phyloP scores from a whole-genome alignment of 2,113 vertebrate species.

The Myiozetetes cayanensis region DNA sequence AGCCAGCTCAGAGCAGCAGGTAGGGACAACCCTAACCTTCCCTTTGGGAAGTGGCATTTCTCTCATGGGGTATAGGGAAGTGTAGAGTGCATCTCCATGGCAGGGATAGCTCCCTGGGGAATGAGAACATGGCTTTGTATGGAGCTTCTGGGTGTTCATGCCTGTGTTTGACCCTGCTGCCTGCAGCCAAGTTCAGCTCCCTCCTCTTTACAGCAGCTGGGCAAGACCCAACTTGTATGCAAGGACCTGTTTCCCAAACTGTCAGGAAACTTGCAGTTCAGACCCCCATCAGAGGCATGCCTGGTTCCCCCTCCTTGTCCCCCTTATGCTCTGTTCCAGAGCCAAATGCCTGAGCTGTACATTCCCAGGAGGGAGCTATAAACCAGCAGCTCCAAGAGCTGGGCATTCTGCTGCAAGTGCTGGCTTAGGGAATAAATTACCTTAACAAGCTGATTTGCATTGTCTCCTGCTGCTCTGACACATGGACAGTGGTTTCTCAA shows the following conservation, averaged over 20 bases:
- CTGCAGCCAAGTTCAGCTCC: not conserved
- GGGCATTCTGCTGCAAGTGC: not conserved
- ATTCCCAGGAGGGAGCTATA: not conserved
- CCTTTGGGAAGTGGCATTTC: not conserved
- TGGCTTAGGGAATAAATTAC: not conserved
- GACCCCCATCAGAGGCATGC: not conserved
- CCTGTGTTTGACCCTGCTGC: not conserved
- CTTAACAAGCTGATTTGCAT: not conserved
- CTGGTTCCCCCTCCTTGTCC: not conserved
- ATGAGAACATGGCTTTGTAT: fast-evolving
- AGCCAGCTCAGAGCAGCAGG: not conserved
- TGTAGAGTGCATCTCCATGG: fast-evolving
- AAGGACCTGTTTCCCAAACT: fast-evolving
- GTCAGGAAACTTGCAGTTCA: not conserved
- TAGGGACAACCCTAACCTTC: not conserved
- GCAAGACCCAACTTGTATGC: not conserved
- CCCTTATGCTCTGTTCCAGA: not conserved
- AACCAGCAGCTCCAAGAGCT: not conserved
- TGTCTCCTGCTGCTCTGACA: not conserved
- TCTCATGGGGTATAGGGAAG: not conserved
- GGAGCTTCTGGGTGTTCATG: fast-evolving
- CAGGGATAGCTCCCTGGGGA: not conserved
- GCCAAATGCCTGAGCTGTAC: not conserved
- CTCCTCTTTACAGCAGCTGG: not conserved
- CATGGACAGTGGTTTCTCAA: not conserved